Base-by-base conservation (phyloP, 2,888 invertebrate genomes). In the Ferdinandea cuprea region DNA sequence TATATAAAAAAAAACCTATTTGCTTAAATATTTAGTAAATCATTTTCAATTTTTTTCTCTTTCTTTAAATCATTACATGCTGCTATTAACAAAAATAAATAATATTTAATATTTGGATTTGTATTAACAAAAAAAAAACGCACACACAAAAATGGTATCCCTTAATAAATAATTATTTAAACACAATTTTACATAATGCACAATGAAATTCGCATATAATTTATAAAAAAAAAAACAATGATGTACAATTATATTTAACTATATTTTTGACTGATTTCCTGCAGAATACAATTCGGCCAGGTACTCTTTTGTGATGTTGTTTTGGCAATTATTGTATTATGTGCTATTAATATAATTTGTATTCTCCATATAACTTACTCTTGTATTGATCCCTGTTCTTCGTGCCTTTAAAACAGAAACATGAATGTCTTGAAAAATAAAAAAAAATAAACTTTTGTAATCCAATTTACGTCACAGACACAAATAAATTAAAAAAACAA, bases 271-370 rank as follows among this genome's bases (percentile, higher is more conserved):
- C 35, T n/a, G 52, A 65, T 63, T 40, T 44, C 44, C 46, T 58
- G 72, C 87, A 91, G 91, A 88, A 89, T 90, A 86, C 90, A 89
- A 86, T 89, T 89, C 86, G 91, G 91, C 88, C 89, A 91, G 91
- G 91, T 91, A 91, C 87, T 89, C 87, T 89, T 90, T 89, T 91
- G 91, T 89, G 91, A 91, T 89, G 88, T 91, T 87, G 87, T 91
- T 86, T 88, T 91, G 87, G 90, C 91, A 86, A 88, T 91, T 86
- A 85, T 91, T 85, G 87, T 91, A 85, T 89, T 91, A 85, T 90
- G 91, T 88, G 89, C 90, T 73, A 91, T 91, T 87, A 91, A 91
- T 86, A 87, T 91, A 76, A 88, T 91, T 85, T 91, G 91, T 89
- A 88, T 91, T 85, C 85, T 91, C 87, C 91, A 91, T 85, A 79